These are phyloP conservation scores for Cephalopterus ornatus DNA, from an alignment of 2,113 vertebrate species.

Conservation along the genomic window DNA sequence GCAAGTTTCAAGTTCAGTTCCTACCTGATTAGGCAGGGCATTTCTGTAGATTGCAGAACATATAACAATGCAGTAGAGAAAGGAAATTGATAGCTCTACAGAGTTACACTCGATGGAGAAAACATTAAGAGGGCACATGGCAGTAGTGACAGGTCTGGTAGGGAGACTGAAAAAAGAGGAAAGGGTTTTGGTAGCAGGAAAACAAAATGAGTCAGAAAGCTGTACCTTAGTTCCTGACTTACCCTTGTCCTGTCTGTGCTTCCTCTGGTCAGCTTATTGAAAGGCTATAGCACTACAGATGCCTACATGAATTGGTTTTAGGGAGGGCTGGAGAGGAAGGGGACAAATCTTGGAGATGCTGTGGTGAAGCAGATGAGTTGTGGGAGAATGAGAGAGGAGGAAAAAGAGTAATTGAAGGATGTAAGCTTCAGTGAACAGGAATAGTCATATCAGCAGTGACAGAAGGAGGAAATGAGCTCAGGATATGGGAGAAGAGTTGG, in stretches of 20 bases:
- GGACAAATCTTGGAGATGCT: background rate
- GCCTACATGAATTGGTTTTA: background rate
- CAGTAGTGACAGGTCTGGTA: background rate
- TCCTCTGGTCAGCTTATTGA: background rate
- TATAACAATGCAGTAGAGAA: background rate
- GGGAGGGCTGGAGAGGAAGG: background rate
- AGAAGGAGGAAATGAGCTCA: background rate
- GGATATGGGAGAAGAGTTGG: background rate
- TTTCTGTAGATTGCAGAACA: background rate
- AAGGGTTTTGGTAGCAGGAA: background rate
- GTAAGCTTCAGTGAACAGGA: background rate
- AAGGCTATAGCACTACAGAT: background rate
- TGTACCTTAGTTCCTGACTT: background rate
- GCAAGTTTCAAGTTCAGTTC: background rate
- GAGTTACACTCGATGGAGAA: background rate
- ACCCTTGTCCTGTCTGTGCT: background rate
- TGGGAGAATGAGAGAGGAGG: background rate
- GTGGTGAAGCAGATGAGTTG: background rate
- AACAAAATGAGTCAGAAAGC: background rate
- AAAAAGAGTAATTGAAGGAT: constrained; percentile 25
- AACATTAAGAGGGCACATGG: background rate
- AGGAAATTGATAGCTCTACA: background rate
- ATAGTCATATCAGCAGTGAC: background rate
- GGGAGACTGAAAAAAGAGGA: background rate
- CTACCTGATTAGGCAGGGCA: background rate